Conservation (phyloP, 1,140 invertebrate species). For the Nasonia vitripennis region DNA sequence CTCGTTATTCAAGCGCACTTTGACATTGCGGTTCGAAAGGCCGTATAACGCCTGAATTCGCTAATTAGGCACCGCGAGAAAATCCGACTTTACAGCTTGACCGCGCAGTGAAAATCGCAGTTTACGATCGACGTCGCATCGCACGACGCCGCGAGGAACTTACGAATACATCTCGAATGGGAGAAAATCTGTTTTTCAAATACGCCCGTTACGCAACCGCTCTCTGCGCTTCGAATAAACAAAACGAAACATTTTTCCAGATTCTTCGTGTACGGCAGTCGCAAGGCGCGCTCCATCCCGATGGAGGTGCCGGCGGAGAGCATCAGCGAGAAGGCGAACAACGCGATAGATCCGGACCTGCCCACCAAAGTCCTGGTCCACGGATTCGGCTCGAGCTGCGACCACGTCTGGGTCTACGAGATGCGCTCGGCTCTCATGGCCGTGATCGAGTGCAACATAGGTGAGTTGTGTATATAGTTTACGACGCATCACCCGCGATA, state of each 20-base stretch:
- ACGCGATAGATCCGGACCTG: constrained; percentile 72
- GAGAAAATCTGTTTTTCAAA: no score
- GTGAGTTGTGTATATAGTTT: constrained; percentile 48
- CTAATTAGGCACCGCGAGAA: no score
- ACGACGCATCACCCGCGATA: neutral
- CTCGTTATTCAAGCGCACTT: neutral
- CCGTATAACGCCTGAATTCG: no score
- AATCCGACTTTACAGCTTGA: no score
- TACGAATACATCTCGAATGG: no score
- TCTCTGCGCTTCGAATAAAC: no score
- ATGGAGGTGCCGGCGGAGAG: constrained; percentile 72
- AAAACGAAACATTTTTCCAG: constrained; percentile 53
- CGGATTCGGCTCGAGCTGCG: constrained; percentile 93
- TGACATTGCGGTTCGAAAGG: no score
- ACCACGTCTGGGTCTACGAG: constrained; percentile 93
- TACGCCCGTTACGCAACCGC: no score
- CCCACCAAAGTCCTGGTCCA: constrained; percentile 94
- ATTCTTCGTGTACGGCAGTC: constrained; percentile 71
- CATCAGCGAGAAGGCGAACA: constrained; percentile 72
- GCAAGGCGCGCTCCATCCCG: constrained; percentile 70
- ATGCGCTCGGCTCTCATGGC: constrained; percentile 93
- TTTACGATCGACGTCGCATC: no score
- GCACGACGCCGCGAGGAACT: no score
- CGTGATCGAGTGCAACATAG: constrained; percentile 76
- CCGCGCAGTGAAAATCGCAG: no score